Base-by-base conservation (phyloP, 1,140 invertebrate genomes). In the Brachionus angularis region DNA sequence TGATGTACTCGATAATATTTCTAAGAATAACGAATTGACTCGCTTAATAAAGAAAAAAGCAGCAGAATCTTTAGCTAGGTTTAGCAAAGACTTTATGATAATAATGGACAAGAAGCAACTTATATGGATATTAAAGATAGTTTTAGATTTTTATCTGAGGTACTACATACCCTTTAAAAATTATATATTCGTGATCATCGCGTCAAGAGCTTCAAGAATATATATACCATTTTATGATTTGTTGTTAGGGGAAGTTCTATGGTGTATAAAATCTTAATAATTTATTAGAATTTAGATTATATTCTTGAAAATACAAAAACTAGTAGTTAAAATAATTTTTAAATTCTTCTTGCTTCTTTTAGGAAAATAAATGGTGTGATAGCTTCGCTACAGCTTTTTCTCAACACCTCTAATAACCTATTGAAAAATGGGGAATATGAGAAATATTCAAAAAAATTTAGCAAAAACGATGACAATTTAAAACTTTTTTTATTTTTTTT, bases 51-150 rank as follows among this genome's bases (percentile, higher is more conserved):
- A 14, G 23, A 53, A 53, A 12, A 53, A 53, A 53, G 50, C n/a
- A 29, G n/a, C 23, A 53, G 23, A 23, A n/a, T 53, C 23, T 53
- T 53, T 53, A 53, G 14, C 23, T 29, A 14, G 23, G 23, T 53
- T 53, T 53, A 18, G n/a, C n/a, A 18, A 53, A 53, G 23, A 23
- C 23, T 53, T 18, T 53, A 53, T 53, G 23, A 23, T n/a, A 53
- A 33, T 23, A 33, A 53, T 53, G 50, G 50, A 33, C 50, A 53
- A 53, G 25, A 58, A 39, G 53, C 21, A 10, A 58, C 27, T 16
- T 10, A 58, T 31, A 31, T 58, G 18, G 53, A 31, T 14, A 29
- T 58, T 58, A 14, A 58, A 21, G 12, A 31, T 58, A 31, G 21
- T 27, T 58, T 27, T 16, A 31, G 33, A 23, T 58, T 31, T 31